Conservation (phyloP, 2,888 invertebrate species). For the Thymelicus sylvestris region DNA sequence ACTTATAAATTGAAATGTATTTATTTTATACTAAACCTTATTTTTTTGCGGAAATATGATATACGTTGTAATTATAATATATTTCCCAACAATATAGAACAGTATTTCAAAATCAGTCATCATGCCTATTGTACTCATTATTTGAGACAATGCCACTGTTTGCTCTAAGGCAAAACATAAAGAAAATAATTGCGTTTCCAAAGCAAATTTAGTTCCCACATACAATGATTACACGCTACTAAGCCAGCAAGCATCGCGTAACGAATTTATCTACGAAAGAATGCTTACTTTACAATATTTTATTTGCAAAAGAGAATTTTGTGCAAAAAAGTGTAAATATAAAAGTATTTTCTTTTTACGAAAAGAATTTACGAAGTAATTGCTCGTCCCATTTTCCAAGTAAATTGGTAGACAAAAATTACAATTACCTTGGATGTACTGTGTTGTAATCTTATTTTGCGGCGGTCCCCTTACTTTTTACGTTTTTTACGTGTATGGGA, state of each 20-base stretch:
- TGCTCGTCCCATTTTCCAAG: conserved; percentile 25
- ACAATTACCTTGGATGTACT: conserved; percentile 31
- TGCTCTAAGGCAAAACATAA: not conserved
- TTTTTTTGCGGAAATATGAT: too few relatives aligned
- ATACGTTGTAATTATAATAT: too few relatives aligned
- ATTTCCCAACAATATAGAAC: too few relatives aligned
- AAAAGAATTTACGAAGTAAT: conserved; percentile 30
- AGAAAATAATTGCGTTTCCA: conserved; percentile 2
- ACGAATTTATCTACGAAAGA: not conserved
- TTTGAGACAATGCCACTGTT: not conserved
- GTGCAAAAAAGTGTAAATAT: conserved; percentile 13
- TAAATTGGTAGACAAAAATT: conserved; percentile 34
- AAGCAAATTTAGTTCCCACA: conserved; percentile 2
- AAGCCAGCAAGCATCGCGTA: not conserved
- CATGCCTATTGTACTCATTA: not conserved
- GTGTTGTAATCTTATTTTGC: conserved; percentile 30
- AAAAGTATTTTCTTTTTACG: conserved; percentile 6
- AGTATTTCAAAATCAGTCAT: too few relatives aligned
- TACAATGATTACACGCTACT: not conserved
- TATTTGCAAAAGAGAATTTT: conserved; percentile 1
- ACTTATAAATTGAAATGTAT: too few relatives aligned
- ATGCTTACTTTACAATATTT: not conserved
- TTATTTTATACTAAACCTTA: too few relatives aligned
- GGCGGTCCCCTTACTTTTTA: conserved; percentile 24
- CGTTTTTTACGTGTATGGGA: conserved; percentile 5